Conservation (phyloP, 2,888 invertebrate genomes). For the Chloromyia formosa region DNA sequence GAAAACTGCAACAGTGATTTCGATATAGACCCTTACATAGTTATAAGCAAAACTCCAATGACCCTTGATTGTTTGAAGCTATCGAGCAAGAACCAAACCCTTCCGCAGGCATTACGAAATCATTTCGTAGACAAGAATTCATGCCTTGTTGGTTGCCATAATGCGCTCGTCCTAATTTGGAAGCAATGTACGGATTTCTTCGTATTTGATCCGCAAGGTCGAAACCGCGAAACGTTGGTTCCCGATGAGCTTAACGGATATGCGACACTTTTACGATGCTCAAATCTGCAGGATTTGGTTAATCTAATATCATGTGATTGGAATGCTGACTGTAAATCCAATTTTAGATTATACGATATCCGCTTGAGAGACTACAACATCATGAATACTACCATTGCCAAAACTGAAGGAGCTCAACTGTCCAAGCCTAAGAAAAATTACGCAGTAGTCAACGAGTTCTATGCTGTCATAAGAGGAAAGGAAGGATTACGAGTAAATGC, state of each 20-base stretch:
- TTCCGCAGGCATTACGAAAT: constrained; percentile 56
- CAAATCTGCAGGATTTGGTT: constrained; percentile 58
- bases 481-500: constrained; percentile 55
- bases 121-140: constrained; percentile 57
- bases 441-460: constrained; percentile 58
- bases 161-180: constrained; percentile 61
- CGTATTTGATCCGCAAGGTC: constrained; percentile 70
- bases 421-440: constrained; percentile 46
- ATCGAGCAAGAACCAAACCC: constrained; percentile 54
- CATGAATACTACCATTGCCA: constrained; percentile 49
- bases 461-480: constrained; percentile 58
- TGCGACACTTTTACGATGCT: constrained; percentile 65
- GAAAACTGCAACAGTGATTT: constrained; percentile 54
- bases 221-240: constrained; percentile 53
- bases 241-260: constrained; percentile 63
- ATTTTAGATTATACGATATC: constrained; percentile 59
- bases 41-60: constrained; percentile 54
- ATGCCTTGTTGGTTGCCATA: constrained; percentile 55
- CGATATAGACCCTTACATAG: constrained; percentile 56
- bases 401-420: constrained; percentile 35
- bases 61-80: neutral
- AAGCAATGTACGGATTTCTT: constrained; percentile 68
- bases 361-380: constrained; percentile 54
- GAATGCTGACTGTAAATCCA: constrained; percentile 51
- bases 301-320: constrained; percentile 55